Percentiles rank a stretch among this genome's conserved stretches.
Evolutionary conservation across 2,797 vertebrate species (phyloP).

Genomic region (Enteromius fasciolatus): DNA sequence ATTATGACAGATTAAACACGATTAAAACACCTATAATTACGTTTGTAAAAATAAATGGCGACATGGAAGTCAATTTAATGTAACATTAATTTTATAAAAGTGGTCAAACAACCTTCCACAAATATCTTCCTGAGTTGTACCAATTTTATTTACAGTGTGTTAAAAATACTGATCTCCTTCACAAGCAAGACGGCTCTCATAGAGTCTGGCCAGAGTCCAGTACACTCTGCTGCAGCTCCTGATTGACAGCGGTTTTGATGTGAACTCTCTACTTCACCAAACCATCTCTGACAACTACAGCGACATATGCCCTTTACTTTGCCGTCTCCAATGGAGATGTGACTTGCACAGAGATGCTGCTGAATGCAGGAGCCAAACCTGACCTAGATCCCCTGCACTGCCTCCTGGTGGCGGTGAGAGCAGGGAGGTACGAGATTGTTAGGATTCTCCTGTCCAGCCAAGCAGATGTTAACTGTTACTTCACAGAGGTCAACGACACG

Average conservation of each 20-base stretch:
- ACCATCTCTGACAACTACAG: constrained; percentile 81
- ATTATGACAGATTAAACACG: too few relatives aligned
- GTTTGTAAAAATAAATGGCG: background rate
- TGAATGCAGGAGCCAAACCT: constrained; percentile 80
- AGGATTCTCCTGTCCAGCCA: constrained; percentile 79
- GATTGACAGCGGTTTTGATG: constrained; percentile 79
- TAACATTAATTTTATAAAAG: background rate
- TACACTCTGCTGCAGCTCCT: constrained; percentile 86
- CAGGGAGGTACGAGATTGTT: constrained; percentile 81
- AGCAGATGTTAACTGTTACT: constrained; percentile 88
- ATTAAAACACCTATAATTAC: too few relatives aligned
- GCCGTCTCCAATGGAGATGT: constrained; percentile 84
- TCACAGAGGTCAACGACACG: constrained; percentile 83
- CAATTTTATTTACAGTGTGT: constrained; percentile 67
- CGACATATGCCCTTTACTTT: constrained; percentile 82
- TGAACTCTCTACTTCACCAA: constrained; percentile 78
- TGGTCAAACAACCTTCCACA: too few relatives aligned
- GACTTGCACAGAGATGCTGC: constrained; percentile 77
- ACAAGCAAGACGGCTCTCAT: constrained; percentile 79
- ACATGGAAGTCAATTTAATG: background rate
- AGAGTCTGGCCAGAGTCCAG: constrained; percentile 80
- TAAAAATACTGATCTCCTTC: constrained; percentile 85
- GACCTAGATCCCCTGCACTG: constrained; percentile 86
- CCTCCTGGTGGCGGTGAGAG: constrained; percentile 85
- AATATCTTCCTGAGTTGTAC: background rate